Evolutionary conservation across 2,797 vertebrate genomes (phyloP), one percentile per base, ranked within the genome.

Genomic region (Malacoctenus gilli): DNA sequence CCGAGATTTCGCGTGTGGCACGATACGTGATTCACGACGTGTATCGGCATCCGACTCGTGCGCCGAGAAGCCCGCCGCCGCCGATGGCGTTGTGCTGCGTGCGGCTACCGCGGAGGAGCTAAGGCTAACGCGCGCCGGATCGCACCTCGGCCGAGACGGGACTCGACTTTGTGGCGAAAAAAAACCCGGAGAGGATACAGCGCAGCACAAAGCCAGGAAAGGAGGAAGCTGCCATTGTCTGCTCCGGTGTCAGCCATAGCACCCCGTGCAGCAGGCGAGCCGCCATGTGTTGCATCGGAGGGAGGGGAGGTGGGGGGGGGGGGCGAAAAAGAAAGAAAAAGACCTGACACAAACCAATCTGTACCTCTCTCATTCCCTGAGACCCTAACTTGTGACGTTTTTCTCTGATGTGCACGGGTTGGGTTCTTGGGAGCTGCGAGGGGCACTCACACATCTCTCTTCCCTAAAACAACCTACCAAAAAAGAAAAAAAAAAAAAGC

Each of bases 381-480:
- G 97, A 98, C 97, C 97, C 97, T 99, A 99, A 99, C 97, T 99
- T 99, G 97, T 99, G 97, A 98, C 94, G 95, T 96, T 96, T 94
- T 93, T 93, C 93, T 94, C 94, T 93, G 90, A 94, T 95, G 95
- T 98, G 95, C 97, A 99, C 96, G 95, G 95, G 97, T 99, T 99
- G 96, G 97, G 96, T 93, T 98, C 97, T 98, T 92, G 96, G 97
- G 96, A 98, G 95, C 97, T 96, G 95, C 83, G 96, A 96, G 96
- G 90, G 92, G 95, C 92, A 92, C 95, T 89, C 91, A 88, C 85
- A 87, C 97, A 84, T 95, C 97, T 92, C 51, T 73, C 9, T 70
- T 49, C 57, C 54, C 55, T 48, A 20, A 47, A 60, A 48, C 13
- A n/a, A n/a, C n/a, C n/a, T n/a, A n/a, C n/a, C n/a, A 37, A 39